These are phyloP conservation scores for Cheilosia urbana DNA, from an alignment of 2,888 invertebrate genomes.

Conservation along the genomic window DNA sequence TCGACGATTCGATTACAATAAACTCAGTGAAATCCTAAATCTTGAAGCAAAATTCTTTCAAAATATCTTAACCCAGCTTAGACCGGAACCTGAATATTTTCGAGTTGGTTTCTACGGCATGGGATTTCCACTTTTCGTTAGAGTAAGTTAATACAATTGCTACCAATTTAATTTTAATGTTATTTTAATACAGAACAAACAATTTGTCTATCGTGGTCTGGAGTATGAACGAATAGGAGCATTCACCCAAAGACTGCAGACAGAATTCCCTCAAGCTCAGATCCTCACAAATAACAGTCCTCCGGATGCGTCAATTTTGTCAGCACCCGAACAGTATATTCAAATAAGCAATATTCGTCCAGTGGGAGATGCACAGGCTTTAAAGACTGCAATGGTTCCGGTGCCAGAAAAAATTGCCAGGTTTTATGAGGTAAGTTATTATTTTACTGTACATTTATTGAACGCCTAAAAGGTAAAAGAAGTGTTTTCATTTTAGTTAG, in stretches of 20 bases:
- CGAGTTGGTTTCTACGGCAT: slow-evolving; percentile 97
- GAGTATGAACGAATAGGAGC: slow-evolving; percentile 98
- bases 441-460: neutral
- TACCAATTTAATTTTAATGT: neutral
- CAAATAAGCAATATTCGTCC: slow-evolving; percentile 98
- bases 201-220: slow-evolving; percentile 96
- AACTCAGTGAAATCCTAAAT: slow-evolving; percentile 92
- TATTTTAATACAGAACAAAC: slow-evolving; percentile 90
- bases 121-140: slow-evolving; percentile 96
- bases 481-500: no score
- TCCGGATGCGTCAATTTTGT: slow-evolving; percentile 93
- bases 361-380: slow-evolving; percentile 88
- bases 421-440: slow-evolving; percentile 92
- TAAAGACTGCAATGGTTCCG: slow-evolving; percentile 86
- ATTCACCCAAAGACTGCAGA: slow-evolving; percentile 96
- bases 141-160: slow-evolving; percentile 86
- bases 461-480: no score
- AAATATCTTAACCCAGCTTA: slow-evolving; percentile 93
- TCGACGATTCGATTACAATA: slow-evolving; percentile 93
- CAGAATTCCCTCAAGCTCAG: slow-evolving; percentile 97
- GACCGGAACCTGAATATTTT: slow-evolving; percentile 97
- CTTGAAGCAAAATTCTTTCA: slow-evolving; percentile 95
- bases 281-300: slow-evolving; percentile 95
- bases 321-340: slow-evolving; percentile 95
- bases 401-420: slow-evolving; percentile 94